phyloP scores from a whole-genome alignment of 2,888 invertebrate species.

The Nephrocerus scutellatus region DNA sequence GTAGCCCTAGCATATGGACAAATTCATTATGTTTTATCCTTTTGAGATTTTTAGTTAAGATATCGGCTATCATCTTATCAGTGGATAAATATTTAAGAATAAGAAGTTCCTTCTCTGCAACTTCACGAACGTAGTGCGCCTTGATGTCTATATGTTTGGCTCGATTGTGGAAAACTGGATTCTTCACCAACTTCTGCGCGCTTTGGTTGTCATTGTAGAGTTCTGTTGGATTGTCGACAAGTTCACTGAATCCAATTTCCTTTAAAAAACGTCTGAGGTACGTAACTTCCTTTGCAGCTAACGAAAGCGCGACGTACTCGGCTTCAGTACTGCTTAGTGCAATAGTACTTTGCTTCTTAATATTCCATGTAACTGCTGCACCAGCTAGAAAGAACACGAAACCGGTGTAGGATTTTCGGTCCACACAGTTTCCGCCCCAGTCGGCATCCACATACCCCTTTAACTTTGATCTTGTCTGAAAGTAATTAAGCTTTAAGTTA shows the following conservation, averaged over 20 bases:
- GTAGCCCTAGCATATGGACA: no score
- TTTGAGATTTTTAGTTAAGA: slow-evolving; percentile 10
- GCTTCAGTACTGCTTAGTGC: slow-evolving; percentile 12
- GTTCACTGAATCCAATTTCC: slow-evolving; percentile 8
- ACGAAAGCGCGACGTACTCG: slow-evolving; percentile 13
- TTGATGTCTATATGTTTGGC: slow-evolving; percentile 13
- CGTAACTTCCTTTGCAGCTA: slow-evolving; percentile 12
- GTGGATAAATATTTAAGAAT: slow-evolving; percentile 6
- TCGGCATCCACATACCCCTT: no score
- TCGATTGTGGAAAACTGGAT: slow-evolving; percentile 10
- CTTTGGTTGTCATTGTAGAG: slow-evolving; percentile 11
- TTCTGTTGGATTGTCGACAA: slow-evolving; percentile 5
- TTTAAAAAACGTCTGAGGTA: slow-evolving; percentile 4
- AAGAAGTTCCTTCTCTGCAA: slow-evolving; percentile 6
- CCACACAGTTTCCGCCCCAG: no score
- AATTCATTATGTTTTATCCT: slow-evolving; percentile 10
- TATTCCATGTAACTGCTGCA: slow-evolving; percentile 10
- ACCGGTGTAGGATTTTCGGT: slow-evolving; percentile 11
- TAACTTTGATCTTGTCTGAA: no score
- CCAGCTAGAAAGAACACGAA: slow-evolving; percentile 8
- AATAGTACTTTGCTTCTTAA: slow-evolving; percentile 7
- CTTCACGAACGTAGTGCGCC: slow-evolving; percentile 13
- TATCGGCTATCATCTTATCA: slow-evolving; percentile 11
- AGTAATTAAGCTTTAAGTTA: no score
- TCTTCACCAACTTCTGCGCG: slow-evolving; percentile 9